A percentile compares a stretch with the other conserved stretches of the same genome.
These are phyloP conservation scores for Scopus umbretta DNA, from an alignment of 2,113 vertebrate genomes.

Conservation along the genomic window DNA sequence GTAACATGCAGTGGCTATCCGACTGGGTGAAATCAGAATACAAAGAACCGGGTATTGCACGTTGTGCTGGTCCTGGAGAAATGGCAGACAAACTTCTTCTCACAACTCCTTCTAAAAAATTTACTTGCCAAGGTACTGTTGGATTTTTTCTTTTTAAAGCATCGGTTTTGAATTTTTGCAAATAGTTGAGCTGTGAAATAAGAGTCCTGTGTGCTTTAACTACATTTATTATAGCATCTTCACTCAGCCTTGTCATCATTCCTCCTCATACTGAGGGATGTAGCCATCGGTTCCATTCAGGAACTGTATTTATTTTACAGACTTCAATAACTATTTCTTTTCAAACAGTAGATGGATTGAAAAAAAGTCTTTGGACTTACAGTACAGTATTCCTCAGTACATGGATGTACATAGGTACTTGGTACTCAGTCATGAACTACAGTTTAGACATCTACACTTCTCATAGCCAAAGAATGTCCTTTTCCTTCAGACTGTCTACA, in stretches of 20 bases:
- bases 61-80: conserved; percentile 91
- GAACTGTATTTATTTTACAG: not conserved
- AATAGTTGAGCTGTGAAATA: not conserved
- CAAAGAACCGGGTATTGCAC: conserved; percentile 96
- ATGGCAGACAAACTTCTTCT: conserved; percentile 97
- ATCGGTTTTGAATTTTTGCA: not conserved
- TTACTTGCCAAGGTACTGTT: conserved; percentile 90
- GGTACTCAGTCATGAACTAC: not conserved
- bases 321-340: not conserved
- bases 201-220: not conserved
- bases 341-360: not conserved
- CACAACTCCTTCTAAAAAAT: conserved; percentile 97
- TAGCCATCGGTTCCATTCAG: not conserved
- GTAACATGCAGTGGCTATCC: conserved; percentile 97
- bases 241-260: not conserved
- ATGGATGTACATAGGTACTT: not conserved
- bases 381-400: not conserved
- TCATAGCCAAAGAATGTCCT: not conserved
- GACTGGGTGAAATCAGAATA: conserved; percentile 99
- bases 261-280: not conserved
- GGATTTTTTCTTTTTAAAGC: not conserved
- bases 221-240: not conserved
- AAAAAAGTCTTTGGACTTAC: not conserved
- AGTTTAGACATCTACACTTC: not conserved
- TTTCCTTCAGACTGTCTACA: not conserved